Conservation (phyloP, 2,888 invertebrate genomes). For the Ptilodon capucinus region DNA sequence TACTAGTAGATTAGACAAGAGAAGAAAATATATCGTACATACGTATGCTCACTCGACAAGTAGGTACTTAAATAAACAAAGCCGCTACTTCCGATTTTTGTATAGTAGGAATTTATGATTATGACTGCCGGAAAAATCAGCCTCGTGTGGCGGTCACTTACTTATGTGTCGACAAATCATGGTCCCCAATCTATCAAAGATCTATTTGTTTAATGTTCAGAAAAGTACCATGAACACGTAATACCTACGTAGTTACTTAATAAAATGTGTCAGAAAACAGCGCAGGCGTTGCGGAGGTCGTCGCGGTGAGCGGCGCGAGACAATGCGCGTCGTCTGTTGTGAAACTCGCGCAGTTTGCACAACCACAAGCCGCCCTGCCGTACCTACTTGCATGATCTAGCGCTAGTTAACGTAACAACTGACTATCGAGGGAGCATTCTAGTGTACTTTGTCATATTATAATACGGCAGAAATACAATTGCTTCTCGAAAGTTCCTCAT, state of each 20-base stretch:
- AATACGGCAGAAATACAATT: not conserved
- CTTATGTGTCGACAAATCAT: not conserved
- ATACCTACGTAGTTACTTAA: slow-evolving; percentile 32
- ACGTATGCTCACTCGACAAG: too few species aligned
- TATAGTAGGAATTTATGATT: too few species aligned
- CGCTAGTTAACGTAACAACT: slow-evolving; percentile 26
- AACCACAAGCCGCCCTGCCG: slow-evolving; percentile 60
- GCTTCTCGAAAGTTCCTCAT: not conserved
- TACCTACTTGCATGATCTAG: slow-evolving; percentile 43
- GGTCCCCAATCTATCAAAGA: not conserved
- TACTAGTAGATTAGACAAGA: too few species aligned
- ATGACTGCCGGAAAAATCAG: too few species aligned
- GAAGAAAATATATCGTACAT: too few species aligned
- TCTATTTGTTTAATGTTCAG: not conserved
- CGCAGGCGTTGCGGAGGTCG: slow-evolving; percentile 65
- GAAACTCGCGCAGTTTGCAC: slow-evolving; percentile 75
- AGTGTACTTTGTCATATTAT: not conserved
- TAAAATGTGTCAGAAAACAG: slow-evolving; percentile 62
- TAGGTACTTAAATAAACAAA: too few species aligned
- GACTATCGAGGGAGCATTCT: not conserved
- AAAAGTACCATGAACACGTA: slow-evolving; percentile 17
- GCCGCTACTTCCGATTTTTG: too few species aligned
- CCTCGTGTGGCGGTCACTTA: too few species aligned
- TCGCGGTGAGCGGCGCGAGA: slow-evolving; percentile 79
- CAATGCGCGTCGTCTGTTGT: slow-evolving; percentile 78